phyloP scores from a whole-genome alignment of 1,140 invertebrate genomes.

The Eufriesea mexicana region DNA sequence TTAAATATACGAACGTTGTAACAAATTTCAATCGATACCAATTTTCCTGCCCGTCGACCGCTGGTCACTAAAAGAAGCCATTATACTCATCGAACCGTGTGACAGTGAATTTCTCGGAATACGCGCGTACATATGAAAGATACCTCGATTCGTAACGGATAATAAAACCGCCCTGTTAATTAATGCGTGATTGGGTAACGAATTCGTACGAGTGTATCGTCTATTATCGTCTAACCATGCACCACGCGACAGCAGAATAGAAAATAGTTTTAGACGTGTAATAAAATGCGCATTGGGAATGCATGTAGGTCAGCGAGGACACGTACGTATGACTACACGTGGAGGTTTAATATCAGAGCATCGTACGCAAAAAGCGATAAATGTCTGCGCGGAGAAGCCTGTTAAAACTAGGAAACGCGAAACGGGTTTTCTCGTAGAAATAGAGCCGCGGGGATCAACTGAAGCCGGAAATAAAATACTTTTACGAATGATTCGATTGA shows the following conservation, averaged over 20 bases:
- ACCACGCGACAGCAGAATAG: neutral
- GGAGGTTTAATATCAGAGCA: constrained; percentile 32
- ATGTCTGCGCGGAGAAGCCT: no score
- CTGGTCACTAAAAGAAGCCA: neutral
- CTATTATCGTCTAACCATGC: no score
- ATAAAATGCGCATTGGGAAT: constrained; percentile 41
- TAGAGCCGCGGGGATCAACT: neutral
- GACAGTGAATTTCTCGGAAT: neutral
- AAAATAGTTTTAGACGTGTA: constrained; percentile 54
- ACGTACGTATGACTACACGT: neutral
- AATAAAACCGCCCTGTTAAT: neutral
- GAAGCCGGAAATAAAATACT: neutral
- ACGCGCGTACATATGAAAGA: no score
- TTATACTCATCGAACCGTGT: neutral
- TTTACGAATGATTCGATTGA: neutral
- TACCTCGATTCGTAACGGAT: neutral
- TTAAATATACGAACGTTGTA: neutral
- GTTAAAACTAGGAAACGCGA: neutral
- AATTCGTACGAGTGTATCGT: neutral
- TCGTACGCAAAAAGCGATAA: constrained; percentile 16
- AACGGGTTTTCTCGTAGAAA: neutral
- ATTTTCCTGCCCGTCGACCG: neutral
- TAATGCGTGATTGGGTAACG: neutral
- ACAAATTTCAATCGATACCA: neutral
- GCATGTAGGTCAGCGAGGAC: constrained; percentile 50